Evolutionary conservation across 2,888 invertebrate genomes (phyloP).

Genomic region (Harpalus rufipes): DNA sequence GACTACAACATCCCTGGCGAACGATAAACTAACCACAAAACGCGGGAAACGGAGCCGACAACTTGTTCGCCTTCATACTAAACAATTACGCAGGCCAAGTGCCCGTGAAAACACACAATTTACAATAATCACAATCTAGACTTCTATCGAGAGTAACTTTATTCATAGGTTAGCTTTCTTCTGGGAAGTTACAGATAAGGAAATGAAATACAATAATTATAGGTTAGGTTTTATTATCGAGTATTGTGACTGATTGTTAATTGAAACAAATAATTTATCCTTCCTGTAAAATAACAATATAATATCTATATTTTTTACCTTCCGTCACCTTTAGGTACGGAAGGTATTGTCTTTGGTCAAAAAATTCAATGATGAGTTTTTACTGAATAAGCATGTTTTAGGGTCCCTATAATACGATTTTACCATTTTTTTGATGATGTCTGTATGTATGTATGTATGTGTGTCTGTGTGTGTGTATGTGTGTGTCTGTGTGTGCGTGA

Average conservation of each 20-base stretch:
- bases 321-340: too few relatives aligned
- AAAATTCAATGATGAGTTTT: too few relatives aligned
- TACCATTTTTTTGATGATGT: too few relatives aligned
- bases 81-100: conserved; percentile 14
- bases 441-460: too few relatives aligned
- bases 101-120: conserved; percentile 19
- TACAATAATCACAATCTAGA: conserved; percentile 21
- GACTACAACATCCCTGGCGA: conserved; percentile 24
- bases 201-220: conserved; percentile 25
- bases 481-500: too few relatives aligned
- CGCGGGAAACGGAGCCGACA: conserved; percentile 13
- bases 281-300: neutral
- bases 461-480: too few relatives aligned
- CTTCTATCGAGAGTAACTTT: neutral
- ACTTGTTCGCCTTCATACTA: conserved; percentile 1
- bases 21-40: neutral
- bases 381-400: too few relatives aligned
- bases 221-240: conserved; percentile 24
- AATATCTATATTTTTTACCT: too few relatives aligned
- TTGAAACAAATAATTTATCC: conserved; percentile 22
- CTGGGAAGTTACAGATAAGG: neutral
- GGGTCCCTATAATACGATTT: too few relatives aligned
- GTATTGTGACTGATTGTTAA: conserved; percentile 18
- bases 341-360: too few relatives aligned
- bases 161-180: conserved; percentile 40